Base-by-base conservation (phyloP, 2,888 invertebrate species). In the Pinctada fucata region DNA sequence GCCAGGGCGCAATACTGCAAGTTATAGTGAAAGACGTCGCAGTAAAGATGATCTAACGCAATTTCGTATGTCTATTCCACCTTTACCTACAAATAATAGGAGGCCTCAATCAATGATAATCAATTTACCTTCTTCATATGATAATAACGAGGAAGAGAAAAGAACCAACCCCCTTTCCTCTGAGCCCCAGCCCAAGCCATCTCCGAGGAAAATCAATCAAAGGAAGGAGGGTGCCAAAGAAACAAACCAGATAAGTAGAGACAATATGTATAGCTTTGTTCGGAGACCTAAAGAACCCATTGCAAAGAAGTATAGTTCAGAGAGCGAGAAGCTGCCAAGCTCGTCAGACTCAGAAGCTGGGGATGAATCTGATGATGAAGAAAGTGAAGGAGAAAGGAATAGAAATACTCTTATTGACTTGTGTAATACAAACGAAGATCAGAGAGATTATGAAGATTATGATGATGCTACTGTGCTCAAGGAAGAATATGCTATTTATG, bases 391-490 rank as follows among this genome's bases (percentile, higher is more conserved):
- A 16, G 5, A 64, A 64, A 64, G 45, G 3, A 63, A 69, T 58
- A 16, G 58, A 13, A 72, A 72, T 72, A 72, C 72, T 52, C 58
- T 72, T 5, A 48, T 50, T 49, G 70, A 70, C 6, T 10, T 4
- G 6, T 66, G 58, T 58, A 13, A 6, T 13, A 67, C 10, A 31
- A 45, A 4, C 5, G 2, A 10, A 31, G 67, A 3, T 31, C 4
- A 67, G 2, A 67, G n/a, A 31, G 31, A 16, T 31, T 3, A 10
- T 10, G 45, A 4, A 31, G 45, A 31, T 45, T 67, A 67, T 67
- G 67, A 13, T 10, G 45, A 67, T n/a, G 10, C 45, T 13, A 16
- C 45, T n/a, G n/a, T 67, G 16, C n/a, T 31, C 3, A 45, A n/a
- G 67, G 67, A n/a, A 67, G 31, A 67, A 45, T 10, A 45, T 67